Percentiles rank a stretch among this genome's conserved stretches.
These are phyloP conservation scores for Antheraea mylitta DNA, from an alignment of 1,140 invertebrate species.

Conservation along the genomic window DNA sequence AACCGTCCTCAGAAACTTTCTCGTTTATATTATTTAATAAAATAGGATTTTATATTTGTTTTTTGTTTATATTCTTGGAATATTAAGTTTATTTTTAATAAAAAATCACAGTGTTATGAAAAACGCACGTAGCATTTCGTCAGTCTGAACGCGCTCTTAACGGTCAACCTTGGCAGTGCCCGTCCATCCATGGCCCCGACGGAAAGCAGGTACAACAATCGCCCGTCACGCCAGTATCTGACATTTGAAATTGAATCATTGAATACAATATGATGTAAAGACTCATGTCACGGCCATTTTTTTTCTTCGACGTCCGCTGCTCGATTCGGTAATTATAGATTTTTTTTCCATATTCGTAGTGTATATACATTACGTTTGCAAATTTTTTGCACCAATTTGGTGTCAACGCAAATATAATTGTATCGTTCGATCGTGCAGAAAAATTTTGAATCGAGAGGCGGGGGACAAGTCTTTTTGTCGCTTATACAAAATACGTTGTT, in stretches of 20 bases:
- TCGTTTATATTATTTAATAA: no score
- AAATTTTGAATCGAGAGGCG: background rate
- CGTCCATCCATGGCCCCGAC: background rate
- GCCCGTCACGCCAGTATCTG: background rate
- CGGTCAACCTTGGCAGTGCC: background rate
- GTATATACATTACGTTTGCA: background rate
- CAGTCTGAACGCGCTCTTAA: background rate
- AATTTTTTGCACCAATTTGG: conserved; percentile 1
- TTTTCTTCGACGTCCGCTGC: background rate
- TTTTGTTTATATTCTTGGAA: no score
- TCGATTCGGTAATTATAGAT: background rate
- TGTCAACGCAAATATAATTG: background rate
- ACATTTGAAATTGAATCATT: conserved; percentile 2
- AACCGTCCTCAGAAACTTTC: no score
- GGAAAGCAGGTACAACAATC: background rate
- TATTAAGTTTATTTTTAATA: no score
- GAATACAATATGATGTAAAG: conserved; percentile 3
- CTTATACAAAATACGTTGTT: no score
- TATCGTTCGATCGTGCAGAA: background rate
- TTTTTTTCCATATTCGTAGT: background rate
- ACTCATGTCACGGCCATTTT: background rate
- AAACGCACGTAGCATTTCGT: background rate
- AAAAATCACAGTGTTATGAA: no score
- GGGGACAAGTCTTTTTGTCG: background rate
- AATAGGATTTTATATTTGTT: no score